Percentiles rank a stretch among this genome's conserved stretches.
phyloP scores from a whole-genome alignment of 2,113 vertebrate species.

The Malaclemys terrapin region DNA sequence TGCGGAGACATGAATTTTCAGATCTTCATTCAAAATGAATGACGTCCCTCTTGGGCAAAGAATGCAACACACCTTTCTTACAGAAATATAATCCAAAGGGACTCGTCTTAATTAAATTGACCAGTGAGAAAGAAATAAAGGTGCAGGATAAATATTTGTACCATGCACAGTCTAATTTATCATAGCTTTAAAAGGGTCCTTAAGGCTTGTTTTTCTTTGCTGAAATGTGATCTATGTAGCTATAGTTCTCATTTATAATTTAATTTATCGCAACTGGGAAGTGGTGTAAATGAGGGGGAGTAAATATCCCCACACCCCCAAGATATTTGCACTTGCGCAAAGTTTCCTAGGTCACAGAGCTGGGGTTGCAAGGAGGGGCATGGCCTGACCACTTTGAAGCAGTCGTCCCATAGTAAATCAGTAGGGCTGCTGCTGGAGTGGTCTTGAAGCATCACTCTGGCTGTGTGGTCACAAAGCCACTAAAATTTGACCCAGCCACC shows the following conservation, averaged over 20 bases:
- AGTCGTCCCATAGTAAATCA: background rate
- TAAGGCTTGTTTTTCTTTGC: slow-evolving; percentile 73
- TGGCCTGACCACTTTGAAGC: background rate
- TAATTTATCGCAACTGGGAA: slow-evolving; percentile 28
- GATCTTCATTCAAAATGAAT: slow-evolving; percentile 62
- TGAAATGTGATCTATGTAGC: slow-evolving; percentile 69
- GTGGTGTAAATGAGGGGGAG: background rate
- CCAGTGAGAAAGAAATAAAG: slow-evolving; percentile 70
- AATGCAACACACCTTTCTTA: slow-evolving; percentile 49
- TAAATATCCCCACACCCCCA: background rate
- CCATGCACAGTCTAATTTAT: slow-evolving; percentile 75
- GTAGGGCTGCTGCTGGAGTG: background rate
- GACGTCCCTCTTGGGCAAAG: background rate
- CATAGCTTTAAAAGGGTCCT: slow-evolving; percentile 69
- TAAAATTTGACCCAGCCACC: too few relatives aligned
- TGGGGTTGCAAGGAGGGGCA: background rate
- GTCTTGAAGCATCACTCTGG: background rate
- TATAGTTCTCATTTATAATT: slow-evolving; percentile 76
- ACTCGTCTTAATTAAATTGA: slow-evolving; percentile 70
- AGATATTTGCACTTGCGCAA: background rate
- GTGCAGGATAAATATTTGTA: slow-evolving; percentile 75
- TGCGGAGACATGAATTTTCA: slow-evolving; percentile 62
- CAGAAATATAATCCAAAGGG: slow-evolving; percentile 55
- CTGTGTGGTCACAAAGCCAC: background rate
- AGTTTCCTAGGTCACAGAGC: background rate